Evolutionary conservation across 92 coral and sea anemone species (phyloP).

Genomic region (Zoanthus sociatus): DNA sequence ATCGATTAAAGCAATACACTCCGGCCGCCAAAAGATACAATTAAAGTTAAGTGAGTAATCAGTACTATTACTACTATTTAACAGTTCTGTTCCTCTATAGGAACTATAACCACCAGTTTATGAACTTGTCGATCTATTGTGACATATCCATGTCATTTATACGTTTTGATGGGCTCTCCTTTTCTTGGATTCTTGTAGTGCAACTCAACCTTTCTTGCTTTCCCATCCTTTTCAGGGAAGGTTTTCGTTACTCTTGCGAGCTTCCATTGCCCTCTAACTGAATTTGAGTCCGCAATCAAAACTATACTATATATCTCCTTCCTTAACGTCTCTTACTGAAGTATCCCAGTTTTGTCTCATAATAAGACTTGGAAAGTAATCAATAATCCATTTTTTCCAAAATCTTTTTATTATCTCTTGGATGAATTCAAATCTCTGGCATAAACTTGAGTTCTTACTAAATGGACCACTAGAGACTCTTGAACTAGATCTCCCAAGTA

Average conservation of each 20-base stretch:
- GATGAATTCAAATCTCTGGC: not conserved
- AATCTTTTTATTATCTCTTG: not conserved
- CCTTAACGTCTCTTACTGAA: slow-evolving; percentile 8
- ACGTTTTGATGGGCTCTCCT: not conserved
- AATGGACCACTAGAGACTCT: slow-evolving; percentile 48
- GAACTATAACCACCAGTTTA: too few relatives aligned
- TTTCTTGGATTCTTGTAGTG: not conserved
- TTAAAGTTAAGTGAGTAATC: too few relatives aligned
- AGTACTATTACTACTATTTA: too few relatives aligned
- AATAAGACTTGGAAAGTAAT: slow-evolving; percentile 31
- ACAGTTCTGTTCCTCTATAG: too few relatives aligned
- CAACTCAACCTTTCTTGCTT: slow-evolving; percentile 19
- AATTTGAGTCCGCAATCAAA: too few relatives aligned
- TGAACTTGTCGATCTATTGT: not conserved
- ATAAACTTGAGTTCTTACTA: not conserved
- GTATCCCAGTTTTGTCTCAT: slow-evolving; percentile 45
- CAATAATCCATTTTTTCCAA: not conserved
- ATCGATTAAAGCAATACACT: too few relatives aligned
- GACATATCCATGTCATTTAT: not conserved
- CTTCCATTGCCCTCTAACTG: slow-evolving; percentile 36
- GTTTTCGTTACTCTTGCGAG: slow-evolving; percentile 30
- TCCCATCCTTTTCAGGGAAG: slow-evolving; percentile 17
- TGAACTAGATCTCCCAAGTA: slow-evolving; percentile 34
- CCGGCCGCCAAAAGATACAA: too few relatives aligned
- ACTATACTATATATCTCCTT: not conserved